Evolutionary conservation across 2,797 vertebrate genomes (phyloP), one percentile per base, ranked within the genome.

Genomic region (Fistularia commersonii): DNA sequence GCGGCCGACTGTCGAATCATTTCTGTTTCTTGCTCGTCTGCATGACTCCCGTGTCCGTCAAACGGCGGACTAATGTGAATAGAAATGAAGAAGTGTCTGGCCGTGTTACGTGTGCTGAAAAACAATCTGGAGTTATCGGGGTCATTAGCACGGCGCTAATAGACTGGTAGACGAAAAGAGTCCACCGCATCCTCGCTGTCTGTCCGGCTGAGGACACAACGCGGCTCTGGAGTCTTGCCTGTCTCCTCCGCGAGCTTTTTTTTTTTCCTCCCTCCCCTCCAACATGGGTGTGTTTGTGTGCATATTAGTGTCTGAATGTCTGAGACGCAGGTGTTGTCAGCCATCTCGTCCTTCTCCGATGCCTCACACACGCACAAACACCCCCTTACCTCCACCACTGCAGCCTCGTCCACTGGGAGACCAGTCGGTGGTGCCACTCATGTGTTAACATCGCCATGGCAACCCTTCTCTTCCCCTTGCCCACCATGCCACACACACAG

Each of bases 391-490:
- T 87, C 82, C 66, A 78, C 66, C 77, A 82, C 85, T 87, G 83
- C 74, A 83, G 85, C 79, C 85, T 66, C 71, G 77, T 88, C 87
- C 85, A 79, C 84, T 79, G 87, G 88, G 86, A 87, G 86, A 88
- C 86, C 76, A 69, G 87, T 86, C 78, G 79, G 80, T 75, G 80
- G 82, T 90, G 87, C 87, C 89, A 90, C 87, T 91, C 87, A 88
- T 91, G 89, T 91, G 90, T 90, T 90, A 91, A 89, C 84, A 88
- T 91, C 51, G 76, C 89, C 89, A 91, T 91, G 85, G 89, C 89
- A 91, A 91, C 90, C 79, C 81, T 77, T 87, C 83, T 91, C 83
- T 87, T 87, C 82, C 81, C 86, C 79, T 87, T 89, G 85, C 87
- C 88, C 88, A 87, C 83, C 78, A 85, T 55, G 45, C 76, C 72